These are phyloP conservation scores for Drosophila truncata DNA, from an alignment of 1,140 invertebrate genomes.

Conservation along the genomic window DNA sequence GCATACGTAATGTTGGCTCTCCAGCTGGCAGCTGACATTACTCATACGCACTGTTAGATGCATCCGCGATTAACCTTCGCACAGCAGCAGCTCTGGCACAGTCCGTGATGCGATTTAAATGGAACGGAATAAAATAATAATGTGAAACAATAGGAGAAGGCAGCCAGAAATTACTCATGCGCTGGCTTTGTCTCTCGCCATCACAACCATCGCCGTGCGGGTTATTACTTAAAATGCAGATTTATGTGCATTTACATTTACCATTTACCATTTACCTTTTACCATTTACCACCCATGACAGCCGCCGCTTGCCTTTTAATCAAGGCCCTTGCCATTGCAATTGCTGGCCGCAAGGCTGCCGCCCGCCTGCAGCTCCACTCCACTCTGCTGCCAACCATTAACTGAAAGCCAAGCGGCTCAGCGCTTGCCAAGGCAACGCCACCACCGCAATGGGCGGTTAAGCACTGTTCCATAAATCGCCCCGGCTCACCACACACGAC, in stretches of 20 bases:
- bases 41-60: conserved; percentile 69
- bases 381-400: conserved; percentile 40
- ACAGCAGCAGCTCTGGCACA: conserved; percentile 37
- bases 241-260: conserved; percentile 73
- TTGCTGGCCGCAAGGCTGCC: conserved; percentile 30
- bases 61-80: conserved; percentile 73
- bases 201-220: conserved; percentile 15
- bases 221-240: conserved; percentile 81
- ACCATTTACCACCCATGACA: conserved; percentile 52
- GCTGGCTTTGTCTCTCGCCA: conserved; percentile 51
- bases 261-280: conserved; percentile 23
- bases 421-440: conserved; percentile 11
- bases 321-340: conserved; percentile 67
- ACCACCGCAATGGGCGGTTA: conserved; percentile 51
- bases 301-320: conserved; percentile 70
- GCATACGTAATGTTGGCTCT: conserved; percentile 61
- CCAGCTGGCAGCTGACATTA: conserved; percentile 44
- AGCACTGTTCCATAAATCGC: conserved; percentile 27
- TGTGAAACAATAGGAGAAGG: conserved; percentile 9
- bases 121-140: conserved; percentile 28
- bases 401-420: conserved; percentile 21
- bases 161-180: conserved; percentile 65
- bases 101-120: conserved; percentile 22
- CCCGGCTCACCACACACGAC: conserved; percentile 10
- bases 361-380: conserved; percentile 5